These are phyloP conservation scores for Plectrocnemia conspersa DNA, from an alignment of 1,140 invertebrate species.

Conservation along the genomic window DNA sequence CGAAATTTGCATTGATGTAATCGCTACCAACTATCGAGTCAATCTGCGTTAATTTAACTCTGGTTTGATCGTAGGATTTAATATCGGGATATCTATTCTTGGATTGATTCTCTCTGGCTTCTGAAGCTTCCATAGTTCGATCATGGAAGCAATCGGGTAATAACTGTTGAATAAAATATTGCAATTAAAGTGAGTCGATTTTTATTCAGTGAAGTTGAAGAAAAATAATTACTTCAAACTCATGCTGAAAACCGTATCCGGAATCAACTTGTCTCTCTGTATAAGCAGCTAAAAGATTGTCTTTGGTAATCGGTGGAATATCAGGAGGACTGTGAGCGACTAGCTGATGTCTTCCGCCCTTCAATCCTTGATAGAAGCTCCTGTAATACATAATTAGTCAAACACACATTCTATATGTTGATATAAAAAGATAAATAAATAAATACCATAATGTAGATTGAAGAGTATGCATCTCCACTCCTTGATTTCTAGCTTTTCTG, in stretches of 20 bases:
- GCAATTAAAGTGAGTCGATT: not conserved
- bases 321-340: constrained; percentile 66
- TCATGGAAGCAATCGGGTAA: constrained; percentile 83
- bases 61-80: constrained; percentile 88
- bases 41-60: constrained; percentile 71
- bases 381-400: constrained; percentile 30
- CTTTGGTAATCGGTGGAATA: constrained; percentile 71
- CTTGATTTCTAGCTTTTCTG: constrained; percentile 63
- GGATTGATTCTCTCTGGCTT: constrained; percentile 79
- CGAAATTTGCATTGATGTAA: constrained; percentile 92
- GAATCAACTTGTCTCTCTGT: constrained; percentile 77
- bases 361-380: constrained; percentile 39
- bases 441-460: constrained; percentile 42
- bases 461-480: constrained; percentile 72
- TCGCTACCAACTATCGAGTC: constrained; percentile 76
- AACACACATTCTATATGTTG: not conserved
- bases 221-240: constrained; percentile 61
- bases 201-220: constrained; percentile 2
- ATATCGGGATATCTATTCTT: constrained; percentile 88
- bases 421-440: not conserved
- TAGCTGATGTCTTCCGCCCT: constrained; percentile 60
- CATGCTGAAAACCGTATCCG: constrained; percentile 83
- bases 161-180: constrained; percentile 44
- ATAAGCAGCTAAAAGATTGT: constrained; percentile 67
- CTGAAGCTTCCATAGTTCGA: constrained; percentile 78